Evolutionary conservation across 2,888 invertebrate species (phyloP), one percentile per base, ranked within the genome.

Genomic region (Calliopum simillimum): DNA sequence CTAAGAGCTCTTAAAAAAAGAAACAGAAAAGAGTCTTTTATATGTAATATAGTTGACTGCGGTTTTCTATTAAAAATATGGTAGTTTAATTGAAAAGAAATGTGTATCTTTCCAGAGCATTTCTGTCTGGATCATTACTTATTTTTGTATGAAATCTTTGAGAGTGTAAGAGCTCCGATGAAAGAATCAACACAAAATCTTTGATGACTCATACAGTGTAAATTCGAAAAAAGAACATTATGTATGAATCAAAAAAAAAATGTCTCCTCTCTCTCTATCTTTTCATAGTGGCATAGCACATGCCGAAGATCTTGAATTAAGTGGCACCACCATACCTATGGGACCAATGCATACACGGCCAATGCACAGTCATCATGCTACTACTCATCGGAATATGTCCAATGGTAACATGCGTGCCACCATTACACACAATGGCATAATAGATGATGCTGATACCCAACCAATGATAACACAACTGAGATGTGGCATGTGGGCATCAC

Each of bases 401-500:
- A 77, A 72, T 73, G 71, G 55, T 73, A 77, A 72, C 62, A 77
- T 79, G 76, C 71, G 79, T 6, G 51, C 58, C 44, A 49, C 49
- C 21, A 58, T 51, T 5, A 55, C 53, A 16, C 63, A 55, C 64
- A 68, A 59, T 51, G 59, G 65, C 79, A 77, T 59, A 73, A 77
- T 78, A 65, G 79, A 82, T 13, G 77, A 78, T 43, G 77, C 78
- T 19, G 82, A 82, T 19, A 78, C 81, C 4, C 82, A 84, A 68
- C 76, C 84, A 72, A 71, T 83, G 74, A 80, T 82, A 1, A 88
- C 89, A 16, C 90, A 90, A 74, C 85, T 91, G 61, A 91, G 91
- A 85, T 91, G 90, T 80, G 91, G 91, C 67, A 90, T 93, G 87
- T 91, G 93, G 87, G 91, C 92, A 49, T 91, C 92, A 1, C 89